Evolutionary conservation across 2,113 vertebrate species (phyloP).

Genomic region (Rhea pennata): DNA sequence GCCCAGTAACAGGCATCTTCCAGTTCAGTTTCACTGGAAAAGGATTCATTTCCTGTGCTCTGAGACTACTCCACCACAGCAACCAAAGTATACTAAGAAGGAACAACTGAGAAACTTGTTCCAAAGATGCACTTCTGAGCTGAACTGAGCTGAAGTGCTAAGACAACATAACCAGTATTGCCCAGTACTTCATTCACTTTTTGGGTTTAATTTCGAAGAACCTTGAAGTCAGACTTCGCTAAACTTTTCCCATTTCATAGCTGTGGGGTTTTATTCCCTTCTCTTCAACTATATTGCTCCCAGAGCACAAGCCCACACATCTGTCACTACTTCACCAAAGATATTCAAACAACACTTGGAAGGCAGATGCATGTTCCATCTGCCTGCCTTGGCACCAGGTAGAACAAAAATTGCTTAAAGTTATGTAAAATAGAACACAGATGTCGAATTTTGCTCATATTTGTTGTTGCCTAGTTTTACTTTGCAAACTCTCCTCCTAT

Average conservation of each 20-base stretch:
- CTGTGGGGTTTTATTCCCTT: not conserved
- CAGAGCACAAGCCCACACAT: not conserved
- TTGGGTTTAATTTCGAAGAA: not conserved
- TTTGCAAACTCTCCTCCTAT: not conserved
- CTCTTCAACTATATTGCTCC: not conserved
- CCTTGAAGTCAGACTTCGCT: not conserved
- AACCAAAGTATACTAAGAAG: not conserved
- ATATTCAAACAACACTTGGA: not conserved
- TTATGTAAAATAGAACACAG: slow-evolving; percentile 6
- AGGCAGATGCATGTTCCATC: not conserved
- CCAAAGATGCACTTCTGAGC: not conserved
- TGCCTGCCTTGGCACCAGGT: not conserved
- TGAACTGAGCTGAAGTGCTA: not conserved
- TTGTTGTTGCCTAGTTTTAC: not conserved
- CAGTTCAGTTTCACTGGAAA: not conserved
- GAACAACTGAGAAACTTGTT: not conserved
- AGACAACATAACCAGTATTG: not conserved
- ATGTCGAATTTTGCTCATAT: not conserved
- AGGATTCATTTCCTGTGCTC: not conserved
- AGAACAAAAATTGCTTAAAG: not conserved
- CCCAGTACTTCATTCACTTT: not conserved
- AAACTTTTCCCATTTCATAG: not conserved
- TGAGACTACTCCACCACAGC: not conserved
- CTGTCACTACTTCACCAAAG: not conserved
- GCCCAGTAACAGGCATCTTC: not conserved